Percentiles rank a stretch among this genome's conserved stretches.
Evolutionary conservation across 2,113 vertebrate species (phyloP).

Genomic region (Mustelus asterias): DNA sequence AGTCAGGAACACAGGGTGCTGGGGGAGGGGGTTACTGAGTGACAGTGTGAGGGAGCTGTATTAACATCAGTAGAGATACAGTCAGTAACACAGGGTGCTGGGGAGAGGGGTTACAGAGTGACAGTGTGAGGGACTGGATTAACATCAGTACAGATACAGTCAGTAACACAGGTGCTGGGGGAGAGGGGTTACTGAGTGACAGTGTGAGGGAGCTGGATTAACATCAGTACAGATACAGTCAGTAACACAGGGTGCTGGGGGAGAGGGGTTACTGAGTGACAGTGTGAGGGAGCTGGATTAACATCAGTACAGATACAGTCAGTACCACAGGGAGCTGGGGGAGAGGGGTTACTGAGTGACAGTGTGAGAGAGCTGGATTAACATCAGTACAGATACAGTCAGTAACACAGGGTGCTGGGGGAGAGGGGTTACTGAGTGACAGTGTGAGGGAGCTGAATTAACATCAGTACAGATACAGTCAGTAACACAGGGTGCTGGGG

Average conservation of each 20-base stretch:
- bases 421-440: no score
- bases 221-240: neutral
- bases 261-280: neutral
- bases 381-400: no score
- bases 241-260: neutral
- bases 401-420: no score
- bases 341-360: no score
- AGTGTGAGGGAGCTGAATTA: no score
- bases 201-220: neutral
- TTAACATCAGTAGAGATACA: neutral
- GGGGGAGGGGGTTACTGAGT: no score
- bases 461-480: no score
- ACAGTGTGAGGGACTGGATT: neutral
- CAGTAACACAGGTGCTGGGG: neutral
- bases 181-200: neutral
- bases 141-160: neutral
- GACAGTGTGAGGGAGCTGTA: neutral
- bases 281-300: neutral
- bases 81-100: neutral
- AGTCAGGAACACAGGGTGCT: no score
- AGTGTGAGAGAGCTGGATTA: no score
- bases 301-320: no score
- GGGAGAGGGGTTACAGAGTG: constrained; percentile 7
- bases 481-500: no score
- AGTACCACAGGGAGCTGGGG: no score